Percentiles rank a stretch among this genome's conserved stretches.
Conservation (phyloP, 2,888 invertebrate species). For the Lithosia quadra region DNA sequence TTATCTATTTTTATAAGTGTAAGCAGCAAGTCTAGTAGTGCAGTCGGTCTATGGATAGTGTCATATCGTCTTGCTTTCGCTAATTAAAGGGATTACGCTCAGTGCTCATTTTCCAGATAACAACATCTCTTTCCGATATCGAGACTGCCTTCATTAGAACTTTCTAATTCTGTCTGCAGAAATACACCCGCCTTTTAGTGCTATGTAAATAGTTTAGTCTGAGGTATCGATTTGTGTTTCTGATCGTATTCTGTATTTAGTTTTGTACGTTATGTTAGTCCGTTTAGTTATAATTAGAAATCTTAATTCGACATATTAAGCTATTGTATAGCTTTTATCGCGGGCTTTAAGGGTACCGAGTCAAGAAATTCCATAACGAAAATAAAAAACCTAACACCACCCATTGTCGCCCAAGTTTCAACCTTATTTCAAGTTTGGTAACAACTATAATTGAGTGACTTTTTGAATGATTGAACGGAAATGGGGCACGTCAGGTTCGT, state of each 20-base stretch:
- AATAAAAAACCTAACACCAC: too few species aligned
- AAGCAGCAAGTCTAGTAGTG: background rate
- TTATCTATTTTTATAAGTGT: background rate
- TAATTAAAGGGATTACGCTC: conserved; percentile 76
- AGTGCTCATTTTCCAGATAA: conserved; percentile 62
- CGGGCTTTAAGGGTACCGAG: too few species aligned
- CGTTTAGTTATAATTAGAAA: background rate
- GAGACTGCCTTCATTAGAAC: conserved; percentile 52
- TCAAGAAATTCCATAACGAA: too few species aligned
- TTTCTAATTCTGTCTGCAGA: conserved; percentile 63
- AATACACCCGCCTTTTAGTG: conserved; percentile 56
- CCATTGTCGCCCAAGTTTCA: too few species aligned
- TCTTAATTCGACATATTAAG: too few species aligned
- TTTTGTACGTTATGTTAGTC: conserved; percentile 6
- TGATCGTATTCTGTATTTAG: conserved; percentile 20
- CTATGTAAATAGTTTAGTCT: conserved; percentile 46
- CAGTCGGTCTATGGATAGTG: conserved; percentile 41
- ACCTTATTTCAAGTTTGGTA: too few species aligned
- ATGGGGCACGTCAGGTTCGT: too few species aligned
- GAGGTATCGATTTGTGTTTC: conserved; percentile 26
- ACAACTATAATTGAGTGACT: too few species aligned
- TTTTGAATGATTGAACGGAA: too few species aligned
- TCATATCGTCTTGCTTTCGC: conserved; percentile 65
- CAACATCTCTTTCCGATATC: conserved; percentile 63
- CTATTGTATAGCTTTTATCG: too few species aligned